Evolutionary conservation across 2,888 invertebrate species (phyloP), one percentile per base, ranked within the genome.

Genomic region (Brassicogethes aeneus): DNA sequence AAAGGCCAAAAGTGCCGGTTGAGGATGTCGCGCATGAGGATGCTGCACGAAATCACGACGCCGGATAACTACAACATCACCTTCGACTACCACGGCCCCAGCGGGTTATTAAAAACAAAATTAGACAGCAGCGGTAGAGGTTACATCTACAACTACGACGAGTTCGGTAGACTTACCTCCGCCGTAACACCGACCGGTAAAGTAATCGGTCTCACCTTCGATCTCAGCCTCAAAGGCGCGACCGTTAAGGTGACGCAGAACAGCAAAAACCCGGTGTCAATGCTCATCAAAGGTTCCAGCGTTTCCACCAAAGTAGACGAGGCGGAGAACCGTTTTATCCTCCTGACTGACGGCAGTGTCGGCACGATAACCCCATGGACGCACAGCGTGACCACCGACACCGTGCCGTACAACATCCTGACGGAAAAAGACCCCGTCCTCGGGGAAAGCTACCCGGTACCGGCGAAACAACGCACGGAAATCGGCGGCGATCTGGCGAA

Each of bases 101-200:
- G 90, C 0, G 94, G 93, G 0, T 71, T 96, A 31, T 70, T 96
- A 23, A 88, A 87, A 62, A 87, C 89, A 0, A 90, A 91, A 62
- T 73, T 90, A 10, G 93, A 93, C 58, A 87, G 89, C 45, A 89
- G 89, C 2, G 92, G 92, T 1, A 75, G 92, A 48, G 89, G 90
- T 53, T 90, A 90, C 61, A 88, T 92, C 14, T 96, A 95, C 65
- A 88, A 89, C 59, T 96, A 95, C 59, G 94, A 96, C 60, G 89
- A 90, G 61, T 94, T 93, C 60, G 96, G 96, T 2, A 78, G 95
- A 41, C 71, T 95, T 1, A 89, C 88, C 2, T 85, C 86, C 8
- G 91, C 93, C 1, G 88, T 94, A 0, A 92, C 92, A 3, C 95
- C 96, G 0, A 95, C 94, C n/a, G 95, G 95, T 3, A 84, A 92